Evolutionary conservation across 1,140 invertebrate species (phyloP), one percentile per base, ranked within the genome.

Genomic region (Bombyx mandarina): DNA sequence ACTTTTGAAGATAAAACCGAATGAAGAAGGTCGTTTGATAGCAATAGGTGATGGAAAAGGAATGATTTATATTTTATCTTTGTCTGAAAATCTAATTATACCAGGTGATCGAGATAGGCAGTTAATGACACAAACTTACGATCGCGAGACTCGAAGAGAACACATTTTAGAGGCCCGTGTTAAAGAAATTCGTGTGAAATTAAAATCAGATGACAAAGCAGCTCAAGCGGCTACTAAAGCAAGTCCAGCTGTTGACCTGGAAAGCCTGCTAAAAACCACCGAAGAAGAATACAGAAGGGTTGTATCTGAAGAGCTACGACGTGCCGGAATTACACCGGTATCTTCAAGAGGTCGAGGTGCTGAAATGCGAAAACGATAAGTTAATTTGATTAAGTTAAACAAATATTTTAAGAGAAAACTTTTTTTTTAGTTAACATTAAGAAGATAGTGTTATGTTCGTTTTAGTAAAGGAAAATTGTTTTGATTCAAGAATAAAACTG

Each of bases 151-250:
- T 45, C 89, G 92, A 45, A 88, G 96, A 57, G 96, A 97, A 81
- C 97, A 95, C 82, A 94, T 97, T 51, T 90, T 98, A 50, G 96
- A 97, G 79, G 92, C 93, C 2, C 90, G 95, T 61, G 92, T 93
- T 44, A 90, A 94, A 69, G 94, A 95, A 75, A 82, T 93, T 42
- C 89, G 91, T 57, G 75, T 95, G 44, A 88, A 85, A 63, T 57
- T 73, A 6, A 81, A 78, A 61, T 65, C 65, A 6, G 56, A 63
- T 2, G 49, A 75, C 6, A 51, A 70, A 18, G 7, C 48, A 44
- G 53, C 8, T 18, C 50, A n/a, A 8, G 56, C 8, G 10, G 50
- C 22, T 12, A n/a, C 45, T 53, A 6, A 46, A 35, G 7, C 18
- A 18, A 45, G 42, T 51, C 67, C 60, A 8, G 63, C 57, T 46